phyloP scores from a whole-genome alignment of 2,113 vertebrate genomes.

The Rhinolophus ferrumequinum region DNA sequence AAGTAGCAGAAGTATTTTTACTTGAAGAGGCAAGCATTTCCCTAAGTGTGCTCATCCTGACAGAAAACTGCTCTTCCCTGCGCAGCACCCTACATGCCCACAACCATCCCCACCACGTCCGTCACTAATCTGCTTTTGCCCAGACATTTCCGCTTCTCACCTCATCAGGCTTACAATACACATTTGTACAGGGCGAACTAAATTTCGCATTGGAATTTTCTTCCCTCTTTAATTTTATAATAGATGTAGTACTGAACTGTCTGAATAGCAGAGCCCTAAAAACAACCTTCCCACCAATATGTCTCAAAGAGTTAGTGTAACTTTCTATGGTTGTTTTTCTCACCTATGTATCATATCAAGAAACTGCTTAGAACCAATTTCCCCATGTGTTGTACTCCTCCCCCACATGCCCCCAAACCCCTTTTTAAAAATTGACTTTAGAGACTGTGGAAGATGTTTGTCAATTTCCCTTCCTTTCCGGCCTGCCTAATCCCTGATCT shows the following conservation, averaged over 20 bases:
- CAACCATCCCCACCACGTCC: not conserved
- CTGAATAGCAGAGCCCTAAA: not conserved
- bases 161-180: not conserved
- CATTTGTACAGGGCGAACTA: not conserved
- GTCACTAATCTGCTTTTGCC: not conserved
- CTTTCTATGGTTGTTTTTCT: not conserved
- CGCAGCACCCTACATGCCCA: fast-evolving
- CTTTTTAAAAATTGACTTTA: slow-evolving; percentile 58
- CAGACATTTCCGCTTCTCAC: not conserved
- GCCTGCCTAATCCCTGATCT: not conserved
- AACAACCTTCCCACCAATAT: not conserved
- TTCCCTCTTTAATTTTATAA: not conserved
- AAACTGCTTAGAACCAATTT: not conserved
- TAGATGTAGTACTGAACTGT: not conserved
- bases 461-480: slow-evolving; percentile 31
- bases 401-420: slow-evolving; percentile 18
- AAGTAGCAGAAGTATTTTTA: not conserved
- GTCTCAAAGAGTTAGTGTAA: not conserved
- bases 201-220: not conserved
- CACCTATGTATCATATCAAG: not conserved
- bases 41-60: not conserved
- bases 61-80: not conserved
- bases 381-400: not conserved
- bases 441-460: not conserved
- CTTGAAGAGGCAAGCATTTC: not conserved